phyloP scores from a whole-genome alignment of 2,888 invertebrate species.

The Callimorpha dominula region DNA sequence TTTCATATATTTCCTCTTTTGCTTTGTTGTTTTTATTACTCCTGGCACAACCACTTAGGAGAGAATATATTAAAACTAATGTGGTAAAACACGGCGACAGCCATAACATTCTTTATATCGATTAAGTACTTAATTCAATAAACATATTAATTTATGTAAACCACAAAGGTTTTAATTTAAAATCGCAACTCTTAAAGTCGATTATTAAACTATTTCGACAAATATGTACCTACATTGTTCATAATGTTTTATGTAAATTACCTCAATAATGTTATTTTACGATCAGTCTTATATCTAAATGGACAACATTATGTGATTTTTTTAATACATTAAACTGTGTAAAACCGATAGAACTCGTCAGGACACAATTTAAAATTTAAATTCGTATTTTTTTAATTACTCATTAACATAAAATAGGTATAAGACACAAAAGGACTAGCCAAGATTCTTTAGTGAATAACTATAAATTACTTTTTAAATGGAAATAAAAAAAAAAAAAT shows the following conservation, averaged over 20 bases:
- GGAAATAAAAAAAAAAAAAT: background rate
- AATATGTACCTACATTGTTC: background rate
- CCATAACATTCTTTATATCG: background rate
- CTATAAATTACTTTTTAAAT: background rate
- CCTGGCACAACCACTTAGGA: background rate
- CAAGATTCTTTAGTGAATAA: background rate
- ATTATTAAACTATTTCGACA: constrained; percentile 24
- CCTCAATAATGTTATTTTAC: background rate
- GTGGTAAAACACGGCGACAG: background rate
- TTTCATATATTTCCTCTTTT: background rate
- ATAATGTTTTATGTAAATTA: background rate
- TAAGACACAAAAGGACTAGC: too few relatives aligned
- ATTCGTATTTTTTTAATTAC: too few relatives aligned
- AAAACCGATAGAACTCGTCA: too few relatives aligned
- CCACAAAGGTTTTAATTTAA: background rate
- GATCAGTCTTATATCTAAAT: background rate
- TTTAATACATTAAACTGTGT: too few relatives aligned
- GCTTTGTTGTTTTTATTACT: background rate
- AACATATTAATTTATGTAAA: constrained; percentile 13
- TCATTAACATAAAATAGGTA: too few relatives aligned
- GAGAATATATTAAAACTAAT: background rate
- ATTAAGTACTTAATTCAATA: background rate
- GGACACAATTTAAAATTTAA: too few relatives aligned
- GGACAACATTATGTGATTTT: background rate
- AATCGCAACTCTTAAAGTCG: background rate